These are phyloP conservation scores for Pogona vitticeps DNA, from an alignment of 2,113 vertebrate genomes.

Conservation along the genomic window DNA sequence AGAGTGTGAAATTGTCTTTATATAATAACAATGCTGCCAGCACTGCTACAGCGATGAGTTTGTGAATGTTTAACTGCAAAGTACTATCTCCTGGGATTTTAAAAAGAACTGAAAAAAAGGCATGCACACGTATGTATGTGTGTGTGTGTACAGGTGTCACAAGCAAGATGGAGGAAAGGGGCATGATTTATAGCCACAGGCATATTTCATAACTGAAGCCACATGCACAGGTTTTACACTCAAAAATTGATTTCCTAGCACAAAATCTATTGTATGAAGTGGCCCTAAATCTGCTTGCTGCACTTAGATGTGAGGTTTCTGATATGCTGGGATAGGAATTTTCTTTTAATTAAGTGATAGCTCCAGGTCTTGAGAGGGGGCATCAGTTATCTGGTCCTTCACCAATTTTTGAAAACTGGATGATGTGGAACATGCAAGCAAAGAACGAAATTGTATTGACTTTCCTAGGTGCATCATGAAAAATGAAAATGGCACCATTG, in stretches of 20 bases:
- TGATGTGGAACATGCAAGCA: neutral
- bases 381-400: no score
- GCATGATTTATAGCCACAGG: neutral
- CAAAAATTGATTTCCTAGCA: neutral
- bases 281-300: neutral
- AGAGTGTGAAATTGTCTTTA: conserved; percentile 45
- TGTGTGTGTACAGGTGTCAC: neutral
- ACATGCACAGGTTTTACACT: neutral
- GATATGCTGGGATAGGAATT: neutral
- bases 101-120: neutral
- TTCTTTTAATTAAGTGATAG: neutral
- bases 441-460: neutral
- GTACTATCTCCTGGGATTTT: conserved; percentile 33
- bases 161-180: neutral
- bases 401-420: neutral
- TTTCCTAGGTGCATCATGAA: neutral
- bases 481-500: neutral
- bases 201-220: neutral
- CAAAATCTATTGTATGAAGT: neutral
- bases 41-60: neutral
- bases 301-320: neutral
- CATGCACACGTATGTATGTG: neutral
- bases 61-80: conserved; percentile 24
- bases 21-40: conserved; percentile 36
- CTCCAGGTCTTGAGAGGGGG: neutral